Conservation (phyloP, 2,888 invertebrate genomes). For the Drosophila percnosoma region DNA sequence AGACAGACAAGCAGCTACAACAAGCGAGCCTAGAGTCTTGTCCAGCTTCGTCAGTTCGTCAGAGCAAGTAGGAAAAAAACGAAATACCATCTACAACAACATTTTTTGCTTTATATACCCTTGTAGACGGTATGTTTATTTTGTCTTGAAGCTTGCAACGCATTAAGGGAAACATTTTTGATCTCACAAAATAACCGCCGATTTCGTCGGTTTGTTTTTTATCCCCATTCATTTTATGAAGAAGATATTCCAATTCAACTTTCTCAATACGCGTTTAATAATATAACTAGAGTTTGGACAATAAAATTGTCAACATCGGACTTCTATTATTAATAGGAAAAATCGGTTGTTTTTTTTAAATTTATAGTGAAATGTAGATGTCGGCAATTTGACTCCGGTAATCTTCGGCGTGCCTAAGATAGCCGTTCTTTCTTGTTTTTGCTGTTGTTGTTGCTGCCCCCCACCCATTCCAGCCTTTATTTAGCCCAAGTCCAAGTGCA, state of each 20-base stretch:
- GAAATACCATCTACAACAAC: conserved; percentile 28
- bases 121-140: neutral
- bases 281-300: neutral
- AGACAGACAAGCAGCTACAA: conserved; percentile 45
- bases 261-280: neutral
- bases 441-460: conserved; percentile 13
- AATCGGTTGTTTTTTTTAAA: neutral
- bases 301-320: neutral
- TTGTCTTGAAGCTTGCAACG: neutral
- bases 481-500: conserved; percentile 47
- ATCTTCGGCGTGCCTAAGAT: neutral
- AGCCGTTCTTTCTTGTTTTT: conserved; percentile 19
- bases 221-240: neutral
- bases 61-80: conserved; percentile 31
- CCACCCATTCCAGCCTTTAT: conserved; percentile 42
- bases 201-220: neutral
- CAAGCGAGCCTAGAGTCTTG: conserved; percentile 58
- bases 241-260: neutral
- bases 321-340: neutral
- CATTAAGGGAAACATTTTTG: neutral
- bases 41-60: conserved; percentile 65
- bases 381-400: neutral
- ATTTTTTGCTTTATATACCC: conserved; percentile 12
- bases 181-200: conserved; percentile 5
- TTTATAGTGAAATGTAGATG: neutral